Conservation (phyloP, 2,113 vertebrate genomes). For the Entelurus aequoreus region DNA sequence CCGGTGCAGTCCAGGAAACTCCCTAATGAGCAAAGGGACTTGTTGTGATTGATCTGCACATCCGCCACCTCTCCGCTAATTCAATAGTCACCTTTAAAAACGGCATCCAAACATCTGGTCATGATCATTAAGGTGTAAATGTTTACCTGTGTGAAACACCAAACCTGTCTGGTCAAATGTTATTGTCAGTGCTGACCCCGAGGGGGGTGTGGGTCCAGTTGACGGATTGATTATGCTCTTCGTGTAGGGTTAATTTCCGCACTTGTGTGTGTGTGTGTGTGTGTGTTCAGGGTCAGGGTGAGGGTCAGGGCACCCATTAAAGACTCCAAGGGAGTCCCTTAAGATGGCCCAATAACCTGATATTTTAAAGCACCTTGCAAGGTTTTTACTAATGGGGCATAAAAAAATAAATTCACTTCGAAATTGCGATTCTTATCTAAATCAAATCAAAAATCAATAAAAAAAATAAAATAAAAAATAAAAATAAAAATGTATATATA, state of each 20-base stretch:
- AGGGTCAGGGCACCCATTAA: slow-evolving; percentile 10
- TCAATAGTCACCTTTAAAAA: slow-evolving; percentile 20
- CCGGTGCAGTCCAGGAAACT: no score
- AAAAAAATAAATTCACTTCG: no score
- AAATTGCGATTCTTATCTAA: background rate
- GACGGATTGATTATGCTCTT: slow-evolving; percentile 15
- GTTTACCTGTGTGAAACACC: slow-evolving; percentile 11
- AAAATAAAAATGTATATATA: no score
- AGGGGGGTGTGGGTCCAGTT: slow-evolving; percentile 15
- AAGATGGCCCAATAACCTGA: background rate
- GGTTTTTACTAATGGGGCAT: no score
- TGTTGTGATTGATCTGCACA: slow-evolving; percentile 25
- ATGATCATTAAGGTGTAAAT: slow-evolving; percentile 9
- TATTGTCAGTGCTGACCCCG: slow-evolving; percentile 16
- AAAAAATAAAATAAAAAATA: no score
- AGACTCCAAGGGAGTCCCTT: slow-evolving; percentile 3
- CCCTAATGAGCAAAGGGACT: background rate
- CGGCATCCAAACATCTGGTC: background rate
- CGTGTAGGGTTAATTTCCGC: slow-evolving; percentile 3
- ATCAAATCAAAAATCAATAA: background rate
- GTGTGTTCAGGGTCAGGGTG: slow-evolving; percentile 16
- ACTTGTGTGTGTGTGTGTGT: slow-evolving; percentile 15
- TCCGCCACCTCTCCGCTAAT: slow-evolving; percentile 13
- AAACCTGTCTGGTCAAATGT: background rate
- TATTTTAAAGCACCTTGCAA: background rate